These are phyloP conservation scores for Calliopum simillimum DNA, from an alignment of 2,888 invertebrate species.

Conservation along the genomic window DNA sequence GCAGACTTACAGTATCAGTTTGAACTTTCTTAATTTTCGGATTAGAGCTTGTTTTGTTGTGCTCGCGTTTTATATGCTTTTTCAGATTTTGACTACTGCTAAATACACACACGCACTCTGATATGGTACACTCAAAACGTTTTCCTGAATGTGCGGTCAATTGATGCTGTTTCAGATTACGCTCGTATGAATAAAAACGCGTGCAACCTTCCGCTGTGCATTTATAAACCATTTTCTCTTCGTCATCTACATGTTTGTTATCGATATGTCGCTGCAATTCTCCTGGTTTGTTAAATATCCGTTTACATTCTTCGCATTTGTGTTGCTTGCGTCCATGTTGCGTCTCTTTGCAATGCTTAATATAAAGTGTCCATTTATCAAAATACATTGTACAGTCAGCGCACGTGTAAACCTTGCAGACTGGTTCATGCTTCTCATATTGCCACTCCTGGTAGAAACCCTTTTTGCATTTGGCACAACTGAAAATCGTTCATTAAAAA, in stretches of 20 bases:
- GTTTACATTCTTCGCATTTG: conserved; percentile 68
- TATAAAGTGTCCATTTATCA: conserved; percentile 58
- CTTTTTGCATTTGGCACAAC: conserved; percentile 70
- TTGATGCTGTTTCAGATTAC: conserved; percentile 72
- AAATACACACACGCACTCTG: conserved; percentile 54
- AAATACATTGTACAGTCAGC: conserved; percentile 65
- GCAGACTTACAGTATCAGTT: conserved; percentile 28
- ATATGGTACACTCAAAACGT: conserved; percentile 67
- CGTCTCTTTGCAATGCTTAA: conserved; percentile 56
- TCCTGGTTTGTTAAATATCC: conserved; percentile 69
- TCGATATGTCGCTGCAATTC: conserved; percentile 68
- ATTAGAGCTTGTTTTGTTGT: conserved; percentile 33
- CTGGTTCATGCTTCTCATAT: conserved; percentile 68
- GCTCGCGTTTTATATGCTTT: conserved; percentile 54
- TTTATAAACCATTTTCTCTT: conserved; percentile 47
- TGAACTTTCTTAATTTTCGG: not conserved
- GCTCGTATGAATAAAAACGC: conserved; percentile 69
- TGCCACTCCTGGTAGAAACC: conserved; percentile 69
- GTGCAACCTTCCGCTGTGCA: conserved; percentile 65
- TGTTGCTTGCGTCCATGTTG: conserved; percentile 68
- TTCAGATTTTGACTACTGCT: conserved; percentile 58
- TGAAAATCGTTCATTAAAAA: conserved; percentile 51
- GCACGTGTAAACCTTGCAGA: conserved; percentile 63
- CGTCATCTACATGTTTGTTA: conserved; percentile 53
- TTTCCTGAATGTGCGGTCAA: conserved; percentile 68